Evolutionary conservation across 1,140 invertebrate species (phyloP), one percentile per base, ranked within the genome.

Genomic region (Gonatopus flavifemur): DNA sequence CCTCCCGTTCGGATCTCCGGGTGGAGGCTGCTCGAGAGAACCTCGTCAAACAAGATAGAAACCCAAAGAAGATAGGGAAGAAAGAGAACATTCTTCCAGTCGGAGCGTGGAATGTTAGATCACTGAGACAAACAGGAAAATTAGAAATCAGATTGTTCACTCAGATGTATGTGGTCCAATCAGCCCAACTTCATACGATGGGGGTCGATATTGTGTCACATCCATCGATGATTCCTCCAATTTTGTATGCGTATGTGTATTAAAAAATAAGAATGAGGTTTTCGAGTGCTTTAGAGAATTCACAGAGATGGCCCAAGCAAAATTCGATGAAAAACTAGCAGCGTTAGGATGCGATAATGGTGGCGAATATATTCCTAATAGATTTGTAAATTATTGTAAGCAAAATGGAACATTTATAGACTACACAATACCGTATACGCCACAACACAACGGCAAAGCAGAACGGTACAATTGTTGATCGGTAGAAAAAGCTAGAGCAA

Each of bases 381-480:
- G 37, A 22, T 38, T 20, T 25, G 3, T 8, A 4, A 33, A 47
- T 9, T 12, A 21, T 18, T 12, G 36, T 6, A 24, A 21, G 9
- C 18, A 37, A 35, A 20, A 47, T n/a, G 33, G 33, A 33, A 33
- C 21, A 13, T 28, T 33, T n/a, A 12, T 16, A 12, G 28, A 31
- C 4, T 33, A 18, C 33, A 31, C 25, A 12, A 15, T 31, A 20
- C n/a, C 42, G 5, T 45, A 59, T 44, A 48, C 46, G 18, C 48
- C 52, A 41, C 37, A 68, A 44, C 53, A 54, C 21, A 74, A 76
- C 55, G 67, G 67, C 9, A 43, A 58, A 13, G 53, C 63, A 10
- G 75, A 78, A 44, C 38, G 69, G 42, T 49, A 58, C 13, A 76
- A 74, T 36, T 32, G 69, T 22, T 72, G 57, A 1, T 37, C 74